Base-by-base conservation (phyloP, 1,140 invertebrate genomes). In the Zaprionus camerounensis region DNA sequence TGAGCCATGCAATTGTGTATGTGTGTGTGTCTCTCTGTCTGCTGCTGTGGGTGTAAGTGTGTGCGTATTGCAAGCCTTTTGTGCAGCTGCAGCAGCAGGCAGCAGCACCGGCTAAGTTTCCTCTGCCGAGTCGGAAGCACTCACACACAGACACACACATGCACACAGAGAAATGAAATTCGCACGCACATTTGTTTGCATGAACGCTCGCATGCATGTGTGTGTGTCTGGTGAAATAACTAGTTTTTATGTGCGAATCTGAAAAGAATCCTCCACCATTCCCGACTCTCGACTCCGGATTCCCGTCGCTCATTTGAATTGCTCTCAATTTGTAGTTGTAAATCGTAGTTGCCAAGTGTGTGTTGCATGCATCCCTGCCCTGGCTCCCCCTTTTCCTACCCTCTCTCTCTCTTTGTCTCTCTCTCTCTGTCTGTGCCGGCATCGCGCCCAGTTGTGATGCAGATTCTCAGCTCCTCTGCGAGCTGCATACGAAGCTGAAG, bases 201-300 rank as follows among this genome's bases (percentile, higher is more conserved):
- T 56, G 20, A 22, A 36, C 44, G 24, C 46, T 36, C 55, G 28
- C 24, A 15, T 31, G 11, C 63, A 13, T 55, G n/a, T n/a, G 15
- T n/a, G 61, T 76, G 68, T 65, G 64, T 11, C 46, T 77, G 28
- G 58, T n/a, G 41, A 76, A 76, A 84, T 80, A 83, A 83, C 81
- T 84, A 83, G 81, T 83, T 83, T 83, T 76, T 65, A 38, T 73
- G 64, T 57, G 62, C 68, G 59, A 70, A 70, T 57, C 34, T 38
- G 28, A 67, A 71, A 65, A 41, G 74, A 69, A 77, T 80, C 78
- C 70, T 80, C 75, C 78, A 78, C 65, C 69, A 49, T 46, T 53
- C 46, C 22, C 57, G 69, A 64, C 51, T 31, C 49, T 26, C 31
- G 59, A 46, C 51, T 49, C 46, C 11, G 20, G 46, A 41, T 38